Conservation (phyloP, 2,113 vertebrate genomes). For the Felis chaus region DNA sequence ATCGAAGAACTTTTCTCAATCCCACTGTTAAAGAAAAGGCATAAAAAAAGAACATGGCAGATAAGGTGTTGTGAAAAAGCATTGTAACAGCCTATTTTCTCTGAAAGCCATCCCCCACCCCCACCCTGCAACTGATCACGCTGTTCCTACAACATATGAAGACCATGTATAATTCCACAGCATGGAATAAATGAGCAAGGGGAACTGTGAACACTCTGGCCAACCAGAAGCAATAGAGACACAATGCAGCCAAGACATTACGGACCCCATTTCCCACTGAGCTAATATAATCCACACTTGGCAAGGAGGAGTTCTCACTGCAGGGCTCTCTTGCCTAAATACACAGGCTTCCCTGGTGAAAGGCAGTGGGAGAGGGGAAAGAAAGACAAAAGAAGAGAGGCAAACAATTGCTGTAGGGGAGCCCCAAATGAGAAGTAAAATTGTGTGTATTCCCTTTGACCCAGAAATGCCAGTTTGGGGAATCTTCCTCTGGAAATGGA, state of each 20-base stretch:
- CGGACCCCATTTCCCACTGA: not conserved
- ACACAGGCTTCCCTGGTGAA: not conserved
- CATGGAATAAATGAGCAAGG: constrained; percentile 55
- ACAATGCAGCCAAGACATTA: constrained; percentile 30
- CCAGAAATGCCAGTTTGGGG: not conserved
- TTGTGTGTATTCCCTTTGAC: not conserved
- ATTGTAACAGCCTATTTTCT: not conserved
- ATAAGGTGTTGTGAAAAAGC: not conserved
- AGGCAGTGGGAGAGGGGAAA: not conserved
- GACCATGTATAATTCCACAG: constrained; percentile 53
- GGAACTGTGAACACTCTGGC: constrained; percentile 45
- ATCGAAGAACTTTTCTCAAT: constrained; percentile 38
- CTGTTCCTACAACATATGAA: not conserved
- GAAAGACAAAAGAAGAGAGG: not conserved
- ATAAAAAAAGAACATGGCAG: not conserved
- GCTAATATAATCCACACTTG: constrained; percentile 62
- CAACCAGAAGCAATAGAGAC: constrained; percentile 59
- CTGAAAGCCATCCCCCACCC: not conserved
- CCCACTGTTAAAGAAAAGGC: constrained; percentile 9
- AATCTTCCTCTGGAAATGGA: not conserved
- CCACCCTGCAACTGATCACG: not conserved
- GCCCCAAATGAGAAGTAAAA: not conserved
- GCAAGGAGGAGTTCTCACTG: constrained; percentile 5
- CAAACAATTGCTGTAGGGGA: not conserved
- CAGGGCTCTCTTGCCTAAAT: not conserved